phyloP scores from a whole-genome alignment of 2,888 invertebrate species.

The Aelia acuminata region DNA sequence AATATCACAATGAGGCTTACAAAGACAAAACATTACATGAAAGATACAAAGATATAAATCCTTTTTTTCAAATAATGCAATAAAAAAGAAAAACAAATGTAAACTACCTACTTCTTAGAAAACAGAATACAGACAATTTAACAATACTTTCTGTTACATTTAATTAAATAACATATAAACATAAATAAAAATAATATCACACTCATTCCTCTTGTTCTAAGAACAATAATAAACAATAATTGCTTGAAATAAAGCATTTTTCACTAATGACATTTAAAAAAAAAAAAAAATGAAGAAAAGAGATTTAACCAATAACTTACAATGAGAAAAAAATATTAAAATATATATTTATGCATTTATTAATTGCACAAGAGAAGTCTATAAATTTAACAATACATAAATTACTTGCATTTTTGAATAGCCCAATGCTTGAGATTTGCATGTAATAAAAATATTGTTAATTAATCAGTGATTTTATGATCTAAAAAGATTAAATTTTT shows the following conservation, averaged over 20 bases:
- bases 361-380: background rate
- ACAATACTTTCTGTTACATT: constrained; percentile 45
- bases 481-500: background rate
- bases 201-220: constrained; percentile 32
- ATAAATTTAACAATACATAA: background rate
- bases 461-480: background rate
- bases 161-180: background rate
- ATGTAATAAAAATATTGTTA: constrained; percentile 6
- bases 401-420: background rate
- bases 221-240: constrained; percentile 24
- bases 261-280: background rate
- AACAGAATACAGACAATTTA: constrained; percentile 9
- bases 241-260: background rate
- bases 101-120: constrained; percentile 29
- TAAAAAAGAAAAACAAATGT: background rate
- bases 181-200: constrained; percentile 46
- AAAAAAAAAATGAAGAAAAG: background rate
- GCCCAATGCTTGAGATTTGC: constrained; percentile 6
- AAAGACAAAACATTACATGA: constrained; percentile 30
- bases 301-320: background rate
- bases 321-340: background rate
- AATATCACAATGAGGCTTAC: constrained; percentile 39
- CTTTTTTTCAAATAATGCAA: background rate
- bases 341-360: background rate
- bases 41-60: constrained; percentile 41